phyloP scores from a whole-genome alignment of 2,797 vertebrate species.

The Gastrophryne carolinensis region DNA sequence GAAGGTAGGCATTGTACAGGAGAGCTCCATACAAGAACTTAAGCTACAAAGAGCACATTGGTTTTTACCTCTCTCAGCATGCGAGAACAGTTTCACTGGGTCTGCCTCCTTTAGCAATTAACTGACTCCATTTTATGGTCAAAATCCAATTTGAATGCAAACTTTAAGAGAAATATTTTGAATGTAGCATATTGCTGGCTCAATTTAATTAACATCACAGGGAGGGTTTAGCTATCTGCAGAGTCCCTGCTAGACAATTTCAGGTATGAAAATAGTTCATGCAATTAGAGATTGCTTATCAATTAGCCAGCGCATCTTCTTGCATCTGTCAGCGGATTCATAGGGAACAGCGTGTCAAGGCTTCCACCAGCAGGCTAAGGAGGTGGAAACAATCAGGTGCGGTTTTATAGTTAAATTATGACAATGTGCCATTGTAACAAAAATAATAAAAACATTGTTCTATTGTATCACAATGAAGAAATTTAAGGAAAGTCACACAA shows the following conservation, averaged over 20 bases:
- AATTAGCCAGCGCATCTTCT: background rate
- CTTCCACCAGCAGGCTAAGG: background rate
- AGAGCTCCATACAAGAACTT: too few species aligned
- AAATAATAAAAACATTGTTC: too few species aligned
- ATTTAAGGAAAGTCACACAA: too few species aligned
- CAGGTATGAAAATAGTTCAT: background rate
- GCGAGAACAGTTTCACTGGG: background rate
- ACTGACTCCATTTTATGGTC: background rate
- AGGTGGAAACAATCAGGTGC: background rate
- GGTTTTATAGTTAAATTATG: background rate
- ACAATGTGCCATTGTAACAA: background rate
- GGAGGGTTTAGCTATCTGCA: background rate
- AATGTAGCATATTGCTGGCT: background rate
- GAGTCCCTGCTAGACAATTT: background rate
- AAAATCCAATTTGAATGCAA: slow-evolving; percentile 13
- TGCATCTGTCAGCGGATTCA: background rate
- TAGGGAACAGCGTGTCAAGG: background rate
- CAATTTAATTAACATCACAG: background rate
- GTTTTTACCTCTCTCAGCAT: slow-evolving; percentile 6
- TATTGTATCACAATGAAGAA: too few species aligned
- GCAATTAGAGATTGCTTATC: background rate
- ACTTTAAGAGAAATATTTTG: background rate
- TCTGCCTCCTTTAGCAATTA: background rate
- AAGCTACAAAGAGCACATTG: too few species aligned
- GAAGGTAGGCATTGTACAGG: too few species aligned